These are phyloP conservation scores for Poecilia gillii DNA, from an alignment of 2,797 vertebrate genomes.

Conservation along the genomic window DNA sequence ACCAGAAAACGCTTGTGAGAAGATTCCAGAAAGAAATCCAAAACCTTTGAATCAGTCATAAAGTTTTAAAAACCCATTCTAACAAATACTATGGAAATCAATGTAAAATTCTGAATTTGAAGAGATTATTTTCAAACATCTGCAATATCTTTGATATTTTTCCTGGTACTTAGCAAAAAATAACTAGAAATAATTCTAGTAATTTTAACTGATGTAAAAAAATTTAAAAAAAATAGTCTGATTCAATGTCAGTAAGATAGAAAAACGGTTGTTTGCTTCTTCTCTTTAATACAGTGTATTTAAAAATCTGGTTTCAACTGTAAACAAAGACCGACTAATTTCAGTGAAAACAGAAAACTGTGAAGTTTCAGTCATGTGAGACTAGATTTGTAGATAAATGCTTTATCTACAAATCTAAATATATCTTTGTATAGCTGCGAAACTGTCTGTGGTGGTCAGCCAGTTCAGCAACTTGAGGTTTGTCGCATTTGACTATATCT, in stretches of 20 bases:
- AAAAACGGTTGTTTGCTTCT: not conserved
- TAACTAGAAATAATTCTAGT: not conserved
- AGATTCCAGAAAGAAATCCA: not conserved
- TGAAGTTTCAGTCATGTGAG: not conserved
- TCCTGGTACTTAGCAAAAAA: not conserved
- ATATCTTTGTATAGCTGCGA: not conserved
- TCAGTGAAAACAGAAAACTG: not conserved
- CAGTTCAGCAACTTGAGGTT: not conserved
- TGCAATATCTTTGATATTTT: not conserved
- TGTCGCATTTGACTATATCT: not conserved
- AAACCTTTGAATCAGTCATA: not conserved
- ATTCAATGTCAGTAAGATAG: not conserved
- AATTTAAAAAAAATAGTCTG: not conserved
- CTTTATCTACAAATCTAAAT: not conserved
- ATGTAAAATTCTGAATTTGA: not conserved
- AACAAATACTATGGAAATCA: not conserved
- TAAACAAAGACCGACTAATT: not conserved
- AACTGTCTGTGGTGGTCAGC: not conserved
- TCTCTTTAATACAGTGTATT: not conserved
- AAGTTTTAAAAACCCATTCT: not conserved
- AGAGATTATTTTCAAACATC: not conserved
- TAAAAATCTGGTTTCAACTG: not conserved
- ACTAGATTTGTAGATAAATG: not conserved
- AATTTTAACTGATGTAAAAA: not conserved
- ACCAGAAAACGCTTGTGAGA: not conserved